Evolutionary conservation across 2,113 vertebrate genomes (phyloP).

Genomic region (Callorhinus ursinus): DNA sequence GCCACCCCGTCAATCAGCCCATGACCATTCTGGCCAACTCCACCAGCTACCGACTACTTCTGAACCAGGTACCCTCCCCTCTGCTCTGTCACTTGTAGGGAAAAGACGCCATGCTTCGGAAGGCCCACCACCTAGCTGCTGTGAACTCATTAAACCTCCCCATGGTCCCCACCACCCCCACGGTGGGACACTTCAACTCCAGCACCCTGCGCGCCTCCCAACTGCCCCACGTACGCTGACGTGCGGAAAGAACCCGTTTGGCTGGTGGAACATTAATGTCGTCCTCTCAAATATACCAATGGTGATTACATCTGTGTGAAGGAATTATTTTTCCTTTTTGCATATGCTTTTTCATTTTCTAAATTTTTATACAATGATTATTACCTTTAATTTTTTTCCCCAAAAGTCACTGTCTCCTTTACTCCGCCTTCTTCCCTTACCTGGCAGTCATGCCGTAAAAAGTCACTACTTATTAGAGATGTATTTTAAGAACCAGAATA

Average conservation of each 20-base stretch:
- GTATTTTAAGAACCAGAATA: background rate
- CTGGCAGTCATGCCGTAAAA: background rate
- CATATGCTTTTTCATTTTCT: background rate
- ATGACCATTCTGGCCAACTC: slow-evolving; percentile 49
- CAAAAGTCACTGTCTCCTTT: background rate
- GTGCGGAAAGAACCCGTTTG: background rate
- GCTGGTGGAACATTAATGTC: background rate
- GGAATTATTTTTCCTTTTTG: background rate
- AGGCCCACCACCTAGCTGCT: background rate
- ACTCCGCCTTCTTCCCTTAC: background rate
- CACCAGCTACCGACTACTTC: background rate
- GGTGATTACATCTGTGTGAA: too few relatives aligned
- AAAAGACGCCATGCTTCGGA: background rate
- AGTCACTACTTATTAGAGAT: background rate
- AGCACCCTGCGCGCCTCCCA: background rate
- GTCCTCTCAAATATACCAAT: background rate
- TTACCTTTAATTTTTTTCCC: background rate
- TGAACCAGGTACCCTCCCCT: slow-evolving; percentile 69
- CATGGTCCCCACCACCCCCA: fast-evolving
- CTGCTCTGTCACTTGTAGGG: background rate
- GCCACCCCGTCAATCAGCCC: slow-evolving; percentile 76
- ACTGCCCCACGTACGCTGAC: fast-evolving
- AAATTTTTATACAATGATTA: background rate
- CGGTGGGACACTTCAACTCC: fast-evolving
- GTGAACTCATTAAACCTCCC: background rate